A percentile compares a stretch with the other conserved stretches of the same genome.
phyloP scores from a whole-genome alignment of 2,113 vertebrate genomes.

The Colistium nudipinnis region DNA sequence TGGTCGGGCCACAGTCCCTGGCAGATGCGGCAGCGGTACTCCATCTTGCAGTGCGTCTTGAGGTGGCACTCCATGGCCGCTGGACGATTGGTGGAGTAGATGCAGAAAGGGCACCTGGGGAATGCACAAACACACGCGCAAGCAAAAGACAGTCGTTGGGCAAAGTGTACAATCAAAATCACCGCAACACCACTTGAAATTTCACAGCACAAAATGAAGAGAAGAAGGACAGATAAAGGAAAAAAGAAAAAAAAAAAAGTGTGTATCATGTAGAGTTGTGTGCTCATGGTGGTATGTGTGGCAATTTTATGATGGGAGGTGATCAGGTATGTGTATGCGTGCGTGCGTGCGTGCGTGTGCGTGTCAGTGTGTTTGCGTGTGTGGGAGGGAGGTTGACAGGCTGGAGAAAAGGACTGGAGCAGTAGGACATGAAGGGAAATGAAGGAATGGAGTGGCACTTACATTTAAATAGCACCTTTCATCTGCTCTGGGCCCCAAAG shows the following conservation, averaged over 20 bases:
- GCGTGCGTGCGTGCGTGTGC: slow-evolving; percentile 43
- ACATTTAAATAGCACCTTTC: slow-evolving; percentile 90
- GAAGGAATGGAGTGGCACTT: slow-evolving; percentile 88
- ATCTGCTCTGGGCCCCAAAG: slow-evolving; percentile 89
- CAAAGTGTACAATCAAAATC: slow-evolving; percentile 18
- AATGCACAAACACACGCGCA: slow-evolving; percentile 24
- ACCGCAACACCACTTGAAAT: slow-evolving; percentile 60
- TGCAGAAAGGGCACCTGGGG: slow-evolving; percentile 97
- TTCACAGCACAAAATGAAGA: slow-evolving; percentile 62
- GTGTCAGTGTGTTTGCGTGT: slow-evolving; percentile 51
- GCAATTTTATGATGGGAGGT: slow-evolving; percentile 62
- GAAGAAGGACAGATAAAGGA: slow-evolving; percentile 73
- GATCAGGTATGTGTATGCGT: slow-evolving; percentile 54
- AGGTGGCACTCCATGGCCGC: slow-evolving; percentile 99
- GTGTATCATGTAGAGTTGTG: slow-evolving; percentile 57
- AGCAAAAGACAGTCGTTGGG: slow-evolving; percentile 59
- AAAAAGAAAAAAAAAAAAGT: no score
- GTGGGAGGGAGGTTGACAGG: slow-evolving; percentile 58
- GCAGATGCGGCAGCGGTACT: slow-evolving; percentile 99
- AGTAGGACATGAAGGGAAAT: slow-evolving; percentile 83
- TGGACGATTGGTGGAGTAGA: slow-evolving; percentile 98
- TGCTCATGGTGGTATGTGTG: slow-evolving; percentile 65
- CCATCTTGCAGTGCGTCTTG: slow-evolving; percentile 99
- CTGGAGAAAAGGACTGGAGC: slow-evolving; percentile 73
- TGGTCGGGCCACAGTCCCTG: slow-evolving; percentile 95